A percentile compares a stretch with the other conserved stretches of the same genome.
phyloP scores from a whole-genome alignment of 2,797 vertebrate species.

The Prionace glauca region DNA sequence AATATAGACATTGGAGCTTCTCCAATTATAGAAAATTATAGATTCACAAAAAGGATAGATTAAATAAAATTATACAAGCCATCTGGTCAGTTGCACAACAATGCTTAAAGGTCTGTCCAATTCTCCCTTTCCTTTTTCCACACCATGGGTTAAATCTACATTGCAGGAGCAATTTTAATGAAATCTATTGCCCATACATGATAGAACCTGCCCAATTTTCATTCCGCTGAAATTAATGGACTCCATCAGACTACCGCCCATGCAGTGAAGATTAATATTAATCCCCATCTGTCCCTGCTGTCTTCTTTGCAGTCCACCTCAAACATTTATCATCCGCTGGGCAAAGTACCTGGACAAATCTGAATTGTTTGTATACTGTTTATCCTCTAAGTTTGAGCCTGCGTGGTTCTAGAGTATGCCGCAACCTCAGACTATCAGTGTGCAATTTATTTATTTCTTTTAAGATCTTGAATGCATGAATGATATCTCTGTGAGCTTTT shows the following conservation, averaged over 20 bases:
- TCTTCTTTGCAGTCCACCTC: not conserved
- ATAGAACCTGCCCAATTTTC: not conserved
- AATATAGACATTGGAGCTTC: not conserved
- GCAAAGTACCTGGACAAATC: not conserved
- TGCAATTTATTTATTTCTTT: not conserved
- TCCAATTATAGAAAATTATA: not conserved
- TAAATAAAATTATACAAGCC: not conserved
- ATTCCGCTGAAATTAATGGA: not conserved
- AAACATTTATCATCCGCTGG: not conserved
- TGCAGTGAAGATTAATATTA: not conserved
- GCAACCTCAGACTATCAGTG: not conserved
- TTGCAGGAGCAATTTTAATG: not conserved
- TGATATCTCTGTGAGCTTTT: not conserved
- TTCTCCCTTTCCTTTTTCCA: not conserved
- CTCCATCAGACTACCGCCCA: not conserved
- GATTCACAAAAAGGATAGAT: not conserved
- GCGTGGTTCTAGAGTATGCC: not conserved
- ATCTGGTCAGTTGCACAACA: not conserved
- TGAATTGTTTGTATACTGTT: not conserved
- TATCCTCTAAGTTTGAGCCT: not conserved
- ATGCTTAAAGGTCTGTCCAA: not conserved
- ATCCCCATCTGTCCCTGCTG: not conserved
- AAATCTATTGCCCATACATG: not conserved
- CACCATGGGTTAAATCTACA: not conserved
- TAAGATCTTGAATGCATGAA: not conserved